These are phyloP conservation scores for Tiliacea citrago DNA, from an alignment of 2,888 invertebrate species.

Conservation along the genomic window DNA sequence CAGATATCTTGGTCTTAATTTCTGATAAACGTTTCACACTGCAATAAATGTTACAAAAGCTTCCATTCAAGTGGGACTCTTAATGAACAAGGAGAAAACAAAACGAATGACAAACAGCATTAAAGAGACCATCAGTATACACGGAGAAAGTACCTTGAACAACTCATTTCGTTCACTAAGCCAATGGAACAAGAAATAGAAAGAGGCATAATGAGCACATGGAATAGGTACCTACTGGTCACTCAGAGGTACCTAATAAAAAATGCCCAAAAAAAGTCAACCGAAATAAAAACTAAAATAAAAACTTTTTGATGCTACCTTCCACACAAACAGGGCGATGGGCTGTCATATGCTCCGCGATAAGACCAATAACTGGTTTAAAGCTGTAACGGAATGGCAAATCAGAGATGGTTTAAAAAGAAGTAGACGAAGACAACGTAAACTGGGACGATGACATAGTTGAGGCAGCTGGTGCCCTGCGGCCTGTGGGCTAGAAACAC, in stretches of 20 bases:
- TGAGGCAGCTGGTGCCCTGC: too few relatives aligned
- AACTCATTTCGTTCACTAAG: neutral
- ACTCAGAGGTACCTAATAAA: too few relatives aligned
- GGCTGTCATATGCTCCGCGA: neutral
- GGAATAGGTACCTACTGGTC: neutral
- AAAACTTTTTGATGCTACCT: neutral
- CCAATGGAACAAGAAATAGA: neutral
- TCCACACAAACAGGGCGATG: neutral
- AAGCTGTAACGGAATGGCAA: neutral
- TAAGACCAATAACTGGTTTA: neutral
- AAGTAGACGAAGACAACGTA: neutral
- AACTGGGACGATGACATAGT: too few relatives aligned
- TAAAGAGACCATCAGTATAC: too few relatives aligned
- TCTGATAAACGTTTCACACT: neutral
- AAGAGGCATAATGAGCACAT: neutral
- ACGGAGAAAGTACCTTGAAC: neutral
- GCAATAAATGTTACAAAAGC: neutral
- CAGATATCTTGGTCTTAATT: neutral
- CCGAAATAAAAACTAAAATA: neutral
- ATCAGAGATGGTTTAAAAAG: neutral
- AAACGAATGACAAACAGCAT: neutral
- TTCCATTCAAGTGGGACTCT: neutral
- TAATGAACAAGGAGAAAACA: neutral
- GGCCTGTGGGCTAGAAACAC: neutral
- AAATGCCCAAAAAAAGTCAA: neutral